These are phyloP conservation scores for Macrosteles quadrilineatus DNA, from an alignment of 1,140 invertebrate species.

Conservation along the genomic window DNA sequence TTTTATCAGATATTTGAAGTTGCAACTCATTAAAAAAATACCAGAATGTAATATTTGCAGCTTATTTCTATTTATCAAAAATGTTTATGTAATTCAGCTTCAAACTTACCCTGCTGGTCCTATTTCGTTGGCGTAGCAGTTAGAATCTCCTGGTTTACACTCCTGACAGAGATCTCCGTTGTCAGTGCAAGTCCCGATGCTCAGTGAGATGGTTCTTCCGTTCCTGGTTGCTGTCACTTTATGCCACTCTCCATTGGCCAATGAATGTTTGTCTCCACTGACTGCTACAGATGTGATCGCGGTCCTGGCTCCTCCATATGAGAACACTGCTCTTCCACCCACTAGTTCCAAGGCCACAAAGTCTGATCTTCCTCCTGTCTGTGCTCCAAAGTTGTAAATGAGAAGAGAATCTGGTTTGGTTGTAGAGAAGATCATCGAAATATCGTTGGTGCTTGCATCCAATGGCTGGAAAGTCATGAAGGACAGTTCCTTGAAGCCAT, in stretches of 20 bases:
- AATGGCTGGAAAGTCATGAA: conserved; percentile 85
- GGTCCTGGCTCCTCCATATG: conserved; percentile 83
- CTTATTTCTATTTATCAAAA: too few relatives aligned
- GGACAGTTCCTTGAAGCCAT: conserved; percentile 85
- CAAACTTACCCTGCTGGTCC: conserved; percentile 80
- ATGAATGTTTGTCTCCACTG: conserved; percentile 56
- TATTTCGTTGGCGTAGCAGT: conserved; percentile 80
- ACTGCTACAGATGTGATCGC: conserved; percentile 79
- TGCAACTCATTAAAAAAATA: too few relatives aligned
- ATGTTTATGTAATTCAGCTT: too few relatives aligned
- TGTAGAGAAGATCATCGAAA: conserved; percentile 88
- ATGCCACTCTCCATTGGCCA: conserved; percentile 88
- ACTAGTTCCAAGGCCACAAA: conserved; percentile 90
- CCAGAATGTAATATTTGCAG: too few relatives aligned
- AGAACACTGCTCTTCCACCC: conserved; percentile 79
- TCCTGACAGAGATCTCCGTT: conserved; percentile 84
- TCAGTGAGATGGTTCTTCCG: conserved; percentile 80
- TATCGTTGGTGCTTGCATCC: conserved; percentile 85
- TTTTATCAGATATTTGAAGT: too few relatives aligned
- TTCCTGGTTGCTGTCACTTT: conserved; percentile 89
- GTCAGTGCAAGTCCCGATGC: conserved; percentile 75
- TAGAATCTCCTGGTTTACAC: conserved; percentile 74
- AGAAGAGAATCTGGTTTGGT: conserved; percentile 82
- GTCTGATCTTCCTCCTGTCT: conserved; percentile 84
- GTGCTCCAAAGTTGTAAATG: conserved; percentile 86